Base-by-base conservation (phyloP, 2,888 invertebrate genomes). In the Drosophila sordidapex region DNA sequence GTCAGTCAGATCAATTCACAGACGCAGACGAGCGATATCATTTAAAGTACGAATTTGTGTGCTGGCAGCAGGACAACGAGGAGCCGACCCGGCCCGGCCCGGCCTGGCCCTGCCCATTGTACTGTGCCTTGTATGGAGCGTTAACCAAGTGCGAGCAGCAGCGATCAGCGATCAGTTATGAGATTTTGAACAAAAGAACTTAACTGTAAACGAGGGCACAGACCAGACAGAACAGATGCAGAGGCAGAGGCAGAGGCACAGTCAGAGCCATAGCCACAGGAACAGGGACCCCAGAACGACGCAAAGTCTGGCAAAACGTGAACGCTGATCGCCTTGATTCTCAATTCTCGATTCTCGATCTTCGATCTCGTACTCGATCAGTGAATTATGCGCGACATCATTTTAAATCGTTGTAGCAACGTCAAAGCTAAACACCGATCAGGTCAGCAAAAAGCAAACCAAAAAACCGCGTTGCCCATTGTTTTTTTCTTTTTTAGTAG, bases 321-420 rank as follows among this genome's bases (percentile, higher is more conserved):
- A 66, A 71, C 63, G 56, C 57, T 70, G 79, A 74, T 72, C 82
- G 59, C 63, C 43, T 43, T 31, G 57, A 43, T 43, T 43, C 40
- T 43, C 60, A 53, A 67, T 74, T 54, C 49, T 43, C 60, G 46
- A 63, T 73, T n/a, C 40, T 61, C 56, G 56, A 69, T 80, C 60
- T 65, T 57, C 74, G 79, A 79, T 83, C 70, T 75, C 29, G 76
- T 49, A 76, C 76, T 60, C 79, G 83, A 81, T 87, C 81, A 76
- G 91, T 91, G 91, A 90, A 87, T 91, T 90, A 90, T 90, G 90
- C 89, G 89, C 91, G 81, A 89, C 91, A 90, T 90, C 90, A 91
- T 87, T 90, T 91, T 90, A 91, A 91, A 90, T 91, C 87, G 87
- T 88, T 87, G 87, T 86, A 72, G 77, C 82, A 69, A 85, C 85